A percentile compares a stretch with the other conserved stretches of the same genome.
phyloP scores from a whole-genome alignment of 1,140 invertebrate species.

The Pseudoatta argentina region DNA sequence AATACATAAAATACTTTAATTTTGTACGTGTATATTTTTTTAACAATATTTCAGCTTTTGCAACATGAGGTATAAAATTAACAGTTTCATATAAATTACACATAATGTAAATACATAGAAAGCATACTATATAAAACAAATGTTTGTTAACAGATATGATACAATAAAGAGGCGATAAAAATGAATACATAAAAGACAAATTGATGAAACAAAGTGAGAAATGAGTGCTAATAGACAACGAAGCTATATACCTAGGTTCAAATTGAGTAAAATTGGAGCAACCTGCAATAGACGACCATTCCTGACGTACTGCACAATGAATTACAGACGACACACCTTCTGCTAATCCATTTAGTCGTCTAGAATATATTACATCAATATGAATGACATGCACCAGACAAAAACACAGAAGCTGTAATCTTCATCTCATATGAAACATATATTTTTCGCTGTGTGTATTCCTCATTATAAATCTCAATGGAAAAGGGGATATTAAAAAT shows the following conservation, averaged over 20 bases:
- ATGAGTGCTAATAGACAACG: not conserved
- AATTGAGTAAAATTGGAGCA: conserved; percentile 88
- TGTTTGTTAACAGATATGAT: conserved; percentile 4
- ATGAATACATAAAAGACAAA: not conserved
- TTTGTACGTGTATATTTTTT: not conserved
- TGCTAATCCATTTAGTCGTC: conserved; percentile 90
- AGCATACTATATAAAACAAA: not conserved
- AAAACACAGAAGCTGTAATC: conserved; percentile 5
- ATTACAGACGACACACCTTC: conserved; percentile 90
- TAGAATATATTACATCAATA: conserved; percentile 78
- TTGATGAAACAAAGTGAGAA: not conserved
- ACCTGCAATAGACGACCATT: conserved; percentile 85
- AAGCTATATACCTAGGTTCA: conserved; percentile 87
- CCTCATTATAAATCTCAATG: not conserved
- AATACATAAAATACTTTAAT: not conserved
- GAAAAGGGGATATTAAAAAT: not conserved
- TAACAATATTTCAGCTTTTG: not conserved
- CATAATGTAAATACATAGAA: conserved; percentile 15
- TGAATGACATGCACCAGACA: conserved; percentile 20
- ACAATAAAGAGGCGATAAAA: conserved; percentile 3
- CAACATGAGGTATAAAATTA: not conserved
- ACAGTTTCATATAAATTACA: conserved; percentile 1
- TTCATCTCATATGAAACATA: not conserved
- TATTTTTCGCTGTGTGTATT: not conserved
- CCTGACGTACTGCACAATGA: conserved; percentile 89